Evolutionary conservation across 1,140 invertebrate genomes (phyloP).

Genomic region (Cyclargus thomasi): DNA sequence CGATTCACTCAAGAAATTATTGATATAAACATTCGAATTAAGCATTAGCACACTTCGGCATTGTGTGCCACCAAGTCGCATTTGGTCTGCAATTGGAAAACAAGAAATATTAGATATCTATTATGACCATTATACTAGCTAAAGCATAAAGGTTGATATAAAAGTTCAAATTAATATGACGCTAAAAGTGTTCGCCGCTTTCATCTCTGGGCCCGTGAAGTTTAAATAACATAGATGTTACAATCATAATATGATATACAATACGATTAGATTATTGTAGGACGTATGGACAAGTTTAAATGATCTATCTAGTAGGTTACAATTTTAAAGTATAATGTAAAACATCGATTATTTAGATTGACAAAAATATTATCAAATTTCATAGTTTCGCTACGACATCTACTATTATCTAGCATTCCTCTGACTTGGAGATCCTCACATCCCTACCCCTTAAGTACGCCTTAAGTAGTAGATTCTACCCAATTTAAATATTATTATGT

Average conservation of each 20-base stretch:
- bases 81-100: no score
- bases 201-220: no score
- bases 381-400: background rate
- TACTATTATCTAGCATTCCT: background rate
- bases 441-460: background rate
- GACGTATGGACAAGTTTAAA: background rate
- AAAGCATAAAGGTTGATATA: no score
- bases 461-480: background rate
- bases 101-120: no score
- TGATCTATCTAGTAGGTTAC: background rate
- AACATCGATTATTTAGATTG: background rate
- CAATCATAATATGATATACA: background rate
- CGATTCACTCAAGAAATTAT: no score
- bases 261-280: background rate
- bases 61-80: no score
- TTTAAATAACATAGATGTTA: no score
- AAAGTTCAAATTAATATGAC: no score
- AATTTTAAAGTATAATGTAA: background rate
- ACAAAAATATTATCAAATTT: conserved; percentile 1
- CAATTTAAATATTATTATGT: background rate
- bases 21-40: no score
- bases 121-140: no score
- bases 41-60: no score
- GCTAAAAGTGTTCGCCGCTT: no score
- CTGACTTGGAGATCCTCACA: background rate